Base-by-base conservation (phyloP, 2,113 vertebrate species). In the Proterorhinus semilunaris region DNA sequence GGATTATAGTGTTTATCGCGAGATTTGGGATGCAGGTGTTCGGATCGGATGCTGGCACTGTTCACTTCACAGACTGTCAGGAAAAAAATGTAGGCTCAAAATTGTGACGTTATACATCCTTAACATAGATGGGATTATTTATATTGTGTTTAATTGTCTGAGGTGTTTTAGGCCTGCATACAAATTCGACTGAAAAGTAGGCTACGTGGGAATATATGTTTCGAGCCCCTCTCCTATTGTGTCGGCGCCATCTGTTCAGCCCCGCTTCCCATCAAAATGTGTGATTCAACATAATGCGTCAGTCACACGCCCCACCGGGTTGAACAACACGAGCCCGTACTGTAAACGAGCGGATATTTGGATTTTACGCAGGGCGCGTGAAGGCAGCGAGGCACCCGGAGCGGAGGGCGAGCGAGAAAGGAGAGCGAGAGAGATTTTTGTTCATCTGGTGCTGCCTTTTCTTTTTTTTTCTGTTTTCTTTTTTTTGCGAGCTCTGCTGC, bases 361-460 rank as follows among this genome's bases (percentile, higher is more conserved):
- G 49, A 47, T 17, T 83, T 81, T 83, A 79, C 85, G 76, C 27
- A 58, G 5, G 49, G 69, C 49, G 72, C 70, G 1, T 82, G 82
- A 88, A 90, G 44, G 80, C 81, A 83, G n/a, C 83, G 67, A 1
- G 21, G 12, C 11, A 43, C n/a, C 13, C 66, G 27, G 62, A 57
- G 68, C 62, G 51, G 61, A 62, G 55, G 61, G 62, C 42, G 66
- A 70, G 70, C 45, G 76, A 62, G 76, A 10, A 62, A 68, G 79
- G 58, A 69, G 74, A 54, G 82, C 62, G 78, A 71, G 68, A 63
- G 82, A 62, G 74, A 71, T 36, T 66, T 51, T 66, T 51, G 69
- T 57, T 72, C 74, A 80, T 82, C 78, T 71, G 76, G 76, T 64
- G 50, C 67, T 12, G 16, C 17, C 27, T 27, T 27, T 54, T n/a